phyloP scores from a whole-genome alignment of 2,888 invertebrate species.

The Phytoseiulus persimilis region DNA sequence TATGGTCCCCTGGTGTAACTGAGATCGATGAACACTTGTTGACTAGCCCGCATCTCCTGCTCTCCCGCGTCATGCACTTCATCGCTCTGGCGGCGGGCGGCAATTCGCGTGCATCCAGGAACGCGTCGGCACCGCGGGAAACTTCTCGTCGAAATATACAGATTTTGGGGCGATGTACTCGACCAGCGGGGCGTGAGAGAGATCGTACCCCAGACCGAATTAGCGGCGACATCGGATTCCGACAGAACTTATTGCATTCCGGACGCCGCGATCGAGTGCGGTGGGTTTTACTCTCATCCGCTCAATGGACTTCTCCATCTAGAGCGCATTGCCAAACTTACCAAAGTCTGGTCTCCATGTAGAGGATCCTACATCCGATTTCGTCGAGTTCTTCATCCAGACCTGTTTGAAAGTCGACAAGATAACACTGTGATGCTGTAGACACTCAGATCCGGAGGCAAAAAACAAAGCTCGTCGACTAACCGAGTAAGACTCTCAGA shows the following conservation, averaged over 20 bases:
- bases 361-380: too few species aligned
- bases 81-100: not conserved
- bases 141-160: too few species aligned
- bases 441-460: not conserved
- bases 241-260: not conserved
- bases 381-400: not conserved
- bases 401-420: not conserved
- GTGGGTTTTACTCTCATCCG: too few species aligned
- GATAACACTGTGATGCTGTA: not conserved
- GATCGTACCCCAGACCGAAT: too few species aligned
- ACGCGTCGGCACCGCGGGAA: not conserved
- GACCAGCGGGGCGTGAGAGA: too few species aligned
- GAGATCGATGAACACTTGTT: not conserved
- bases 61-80: not conserved
- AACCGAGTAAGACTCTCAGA: not conserved
- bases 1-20: not conserved
- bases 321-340: too few species aligned
- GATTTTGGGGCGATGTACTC: too few species aligned
- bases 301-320: too few species aligned
- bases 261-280: not conserved
- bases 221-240: not conserved
- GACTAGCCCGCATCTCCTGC: not conserved
- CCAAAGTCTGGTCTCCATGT: too few species aligned
- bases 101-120: not conserved
- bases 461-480: not conserved